Conservation (phyloP, 2,888 invertebrate genomes). For the Sarcophaga subvicina region DNA sequence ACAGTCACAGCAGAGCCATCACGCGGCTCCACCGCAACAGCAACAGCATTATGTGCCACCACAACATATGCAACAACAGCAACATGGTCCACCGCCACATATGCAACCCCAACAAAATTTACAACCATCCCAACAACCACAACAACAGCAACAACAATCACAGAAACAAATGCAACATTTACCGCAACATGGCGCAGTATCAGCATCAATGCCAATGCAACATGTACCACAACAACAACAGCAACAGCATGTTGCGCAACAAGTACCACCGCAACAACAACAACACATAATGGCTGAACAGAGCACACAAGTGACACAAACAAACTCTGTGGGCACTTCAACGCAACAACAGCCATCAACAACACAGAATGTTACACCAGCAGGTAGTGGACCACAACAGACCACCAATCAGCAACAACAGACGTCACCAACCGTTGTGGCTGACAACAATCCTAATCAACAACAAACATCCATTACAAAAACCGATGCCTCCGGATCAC, state of each 20-base stretch:
- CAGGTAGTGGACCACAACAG: constrained; percentile 45
- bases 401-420: constrained; percentile 49
- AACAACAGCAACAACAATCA: constrained; percentile 72
- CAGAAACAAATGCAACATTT: constrained; percentile 73
- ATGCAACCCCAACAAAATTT: constrained; percentile 70
- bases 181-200: constrained; percentile 59
- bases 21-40: constrained; percentile 69
- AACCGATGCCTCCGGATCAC: constrained; percentile 70
- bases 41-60: constrained; percentile 70
- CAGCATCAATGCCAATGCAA: constrained; percentile 69
- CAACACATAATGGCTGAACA: constrained; percentile 70
- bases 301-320: constrained; percentile 66
- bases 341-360: constrained; percentile 61
- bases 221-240: constrained; percentile 69
- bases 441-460: constrained; percentile 72
- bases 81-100: constrained; percentile 70
- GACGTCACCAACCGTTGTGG: constrained; percentile 52
- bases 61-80: constrained; percentile 69
- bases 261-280: constrained; percentile 71
- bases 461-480: constrained; percentile 69
- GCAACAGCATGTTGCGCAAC: constrained; percentile 68
- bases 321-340: constrained; percentile 54
- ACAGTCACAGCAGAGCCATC: constrained; percentile 74
- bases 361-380: constrained; percentile 56
- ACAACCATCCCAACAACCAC: constrained; percentile 73